phyloP scores from a whole-genome alignment of 2,113 vertebrate species.

The Phylloscopus whistleri region DNA sequence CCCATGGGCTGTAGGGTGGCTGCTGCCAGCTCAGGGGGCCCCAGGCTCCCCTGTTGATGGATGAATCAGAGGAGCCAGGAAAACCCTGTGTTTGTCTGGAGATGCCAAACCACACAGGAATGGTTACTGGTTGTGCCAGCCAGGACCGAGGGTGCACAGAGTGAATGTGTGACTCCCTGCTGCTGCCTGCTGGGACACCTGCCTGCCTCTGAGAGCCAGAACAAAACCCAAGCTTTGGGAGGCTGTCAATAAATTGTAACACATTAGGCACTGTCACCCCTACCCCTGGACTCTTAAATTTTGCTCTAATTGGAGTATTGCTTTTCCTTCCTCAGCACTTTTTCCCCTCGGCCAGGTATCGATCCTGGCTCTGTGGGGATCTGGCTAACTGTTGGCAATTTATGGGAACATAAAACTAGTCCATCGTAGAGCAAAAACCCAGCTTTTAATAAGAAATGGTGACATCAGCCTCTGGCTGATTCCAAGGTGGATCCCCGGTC shows the following conservation, averaged over 20 bases:
- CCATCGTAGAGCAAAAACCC: not conserved
- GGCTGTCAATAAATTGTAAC: slow-evolving; percentile 48
- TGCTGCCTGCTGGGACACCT: not conserved
- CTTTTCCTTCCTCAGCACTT: slow-evolving; percentile 65
- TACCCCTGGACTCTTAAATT: slow-evolving; percentile 49
- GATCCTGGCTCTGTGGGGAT: slow-evolving; percentile 59
- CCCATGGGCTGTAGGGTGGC: not conserved
- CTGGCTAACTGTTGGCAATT: slow-evolving; percentile 69
- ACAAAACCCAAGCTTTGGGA: not conserved
- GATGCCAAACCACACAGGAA: not conserved
- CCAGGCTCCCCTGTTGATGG: rapidly evolving
- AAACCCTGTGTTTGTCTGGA: not conserved
- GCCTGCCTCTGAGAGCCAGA: not conserved
- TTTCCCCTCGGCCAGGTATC: slow-evolving; percentile 48
- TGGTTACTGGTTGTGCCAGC: not conserved
- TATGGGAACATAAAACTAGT: slow-evolving; percentile 50
- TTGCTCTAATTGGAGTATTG: slow-evolving; percentile 53
- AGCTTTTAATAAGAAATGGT: not conserved
- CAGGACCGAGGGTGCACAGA: rapidly evolving
- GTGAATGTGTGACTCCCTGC: not conserved
- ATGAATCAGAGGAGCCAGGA: not conserved
- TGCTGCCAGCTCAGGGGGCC: not conserved
- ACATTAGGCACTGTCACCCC: slow-evolving; percentile 47
- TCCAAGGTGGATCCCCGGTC: not conserved
- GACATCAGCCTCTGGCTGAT: not conserved